These are phyloP conservation scores for Alfaro cultratus DNA, from an alignment of 2,797 vertebrate species.

Conservation along the genomic window DNA sequence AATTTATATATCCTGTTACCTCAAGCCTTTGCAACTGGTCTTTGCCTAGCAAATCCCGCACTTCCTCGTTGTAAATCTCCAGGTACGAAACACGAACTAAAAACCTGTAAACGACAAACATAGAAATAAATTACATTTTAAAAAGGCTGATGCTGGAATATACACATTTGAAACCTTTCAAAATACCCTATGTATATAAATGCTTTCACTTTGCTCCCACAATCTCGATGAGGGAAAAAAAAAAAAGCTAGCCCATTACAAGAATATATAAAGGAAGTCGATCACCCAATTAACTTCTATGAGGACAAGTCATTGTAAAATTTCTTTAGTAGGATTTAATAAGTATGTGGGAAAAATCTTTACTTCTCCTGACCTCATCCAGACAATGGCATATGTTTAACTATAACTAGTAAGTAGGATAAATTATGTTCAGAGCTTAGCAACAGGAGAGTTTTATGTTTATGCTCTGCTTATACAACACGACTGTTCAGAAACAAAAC, in stretches of 20 bases:
- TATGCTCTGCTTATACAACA: neutral
- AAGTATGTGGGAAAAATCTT: neutral
- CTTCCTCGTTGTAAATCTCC: constrained; percentile 99
- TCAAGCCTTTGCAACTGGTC: constrained; percentile 96
- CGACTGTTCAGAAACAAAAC: neutral
- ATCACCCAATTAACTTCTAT: neutral
- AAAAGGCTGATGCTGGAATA: constrained; percentile 5
- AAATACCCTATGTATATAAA: neutral
- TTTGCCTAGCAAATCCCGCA: constrained; percentile 94
- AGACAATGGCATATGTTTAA: too few species aligned
- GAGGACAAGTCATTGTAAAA: neutral
- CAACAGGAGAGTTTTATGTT: neutral
- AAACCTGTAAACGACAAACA: constrained; percentile 81
- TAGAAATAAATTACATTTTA: neutral
- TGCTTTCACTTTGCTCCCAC: neutral
- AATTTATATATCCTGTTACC: constrained; percentile 78
- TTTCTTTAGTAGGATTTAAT: neutral
- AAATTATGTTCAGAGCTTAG: neutral
- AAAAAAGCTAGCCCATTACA: neutral
- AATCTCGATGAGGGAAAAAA: neutral
- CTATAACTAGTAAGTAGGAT: neutral
- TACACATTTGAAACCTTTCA: neutral
- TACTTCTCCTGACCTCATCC: neutral
- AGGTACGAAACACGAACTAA: constrained; percentile 97
- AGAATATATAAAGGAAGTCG: neutral